Evolutionary conservation across 2,797 vertebrate genomes (phyloP).

Genomic region (Discoglossus pictus): DNA sequence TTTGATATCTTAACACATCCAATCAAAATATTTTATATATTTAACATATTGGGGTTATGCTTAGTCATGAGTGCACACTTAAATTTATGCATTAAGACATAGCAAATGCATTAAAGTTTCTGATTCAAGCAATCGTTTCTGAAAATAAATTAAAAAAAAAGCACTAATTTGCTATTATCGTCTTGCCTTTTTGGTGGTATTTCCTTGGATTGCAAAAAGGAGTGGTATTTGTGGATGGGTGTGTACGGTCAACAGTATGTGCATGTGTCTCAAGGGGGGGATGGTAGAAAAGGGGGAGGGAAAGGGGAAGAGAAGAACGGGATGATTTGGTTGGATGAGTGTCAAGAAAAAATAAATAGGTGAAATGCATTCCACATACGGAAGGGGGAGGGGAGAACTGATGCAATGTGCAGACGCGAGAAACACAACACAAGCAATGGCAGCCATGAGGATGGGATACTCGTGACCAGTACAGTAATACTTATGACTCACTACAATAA

Average conservation of each 20-base stretch:
- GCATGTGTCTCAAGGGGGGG: slow-evolving; percentile 33
- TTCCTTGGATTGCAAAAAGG: neutral
- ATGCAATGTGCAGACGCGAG: neutral
- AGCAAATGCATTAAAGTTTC: too few species aligned
- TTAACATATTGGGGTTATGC: too few species aligned
- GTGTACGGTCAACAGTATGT: slow-evolving; percentile 8
- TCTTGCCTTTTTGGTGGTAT: too few species aligned
- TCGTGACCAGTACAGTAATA: too few species aligned
- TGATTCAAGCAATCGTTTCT: too few species aligned
- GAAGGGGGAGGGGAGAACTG: slow-evolving; percentile 5
- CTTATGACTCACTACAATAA: too few species aligned
- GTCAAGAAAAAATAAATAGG: slow-evolving; percentile 36
- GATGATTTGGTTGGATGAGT: slow-evolving; percentile 35
- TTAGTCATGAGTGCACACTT: too few species aligned
- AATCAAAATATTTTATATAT: too few species aligned
- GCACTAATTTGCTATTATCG: too few species aligned
- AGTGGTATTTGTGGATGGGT: slow-evolving; percentile 5
- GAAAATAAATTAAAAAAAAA: too few species aligned
- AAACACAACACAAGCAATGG: slow-evolving; percentile 42
- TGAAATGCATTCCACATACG: slow-evolving; percentile 32
- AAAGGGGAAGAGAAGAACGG: slow-evolving; percentile 2
- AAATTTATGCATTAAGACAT: too few species aligned
- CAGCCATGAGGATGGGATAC: neutral
- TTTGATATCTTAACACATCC: too few species aligned
- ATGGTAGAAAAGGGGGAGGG: slow-evolving; percentile 20